Percentiles rank a stretch among this genome's conserved stretches.
phyloP scores from a whole-genome alignment of 2,113 vertebrate species.

The Neodon shergylaensis region DNA sequence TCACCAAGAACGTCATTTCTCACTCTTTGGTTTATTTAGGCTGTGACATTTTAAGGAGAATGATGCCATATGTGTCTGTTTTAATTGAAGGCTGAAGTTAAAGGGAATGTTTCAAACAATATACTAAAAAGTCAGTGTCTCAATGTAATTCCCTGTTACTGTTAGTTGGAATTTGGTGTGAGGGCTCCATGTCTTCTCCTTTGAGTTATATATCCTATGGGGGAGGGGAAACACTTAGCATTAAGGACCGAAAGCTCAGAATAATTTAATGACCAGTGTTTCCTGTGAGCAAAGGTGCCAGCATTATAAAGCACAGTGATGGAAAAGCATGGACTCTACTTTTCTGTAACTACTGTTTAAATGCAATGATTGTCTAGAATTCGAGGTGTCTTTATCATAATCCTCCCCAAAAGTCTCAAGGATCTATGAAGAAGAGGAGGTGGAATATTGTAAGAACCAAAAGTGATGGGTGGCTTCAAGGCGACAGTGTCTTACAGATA shows the following conservation, averaged over 20 bases:
- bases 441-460: not conserved
- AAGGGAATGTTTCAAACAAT: constrained; percentile 24
- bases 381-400: not conserved
- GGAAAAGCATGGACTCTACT: not conserved
- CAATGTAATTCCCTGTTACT: not conserved
- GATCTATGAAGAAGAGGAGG: not conserved
- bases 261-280: not conserved
- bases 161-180: not conserved
- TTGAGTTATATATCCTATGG: not conserved
- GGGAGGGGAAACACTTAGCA: not conserved
- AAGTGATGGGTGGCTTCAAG: too few relatives aligned
- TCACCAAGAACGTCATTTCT: not conserved
- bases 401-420: not conserved
- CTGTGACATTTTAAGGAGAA: constrained; percentile 8
- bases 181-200: not conserved
- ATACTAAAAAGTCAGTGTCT: not conserved
- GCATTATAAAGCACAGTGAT: not conserved
- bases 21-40: constrained; percentile 44
- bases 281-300: accelerated
- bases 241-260: not conserved
- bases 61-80: constrained; percentile 45
- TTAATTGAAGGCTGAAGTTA: constrained; percentile 20
- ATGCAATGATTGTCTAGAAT: not conserved
- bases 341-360: not conserved
- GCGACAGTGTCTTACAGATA: not conserved